Base-by-base conservation (phyloP, 2,113 vertebrate species). In the Tupaia tana region DNA sequence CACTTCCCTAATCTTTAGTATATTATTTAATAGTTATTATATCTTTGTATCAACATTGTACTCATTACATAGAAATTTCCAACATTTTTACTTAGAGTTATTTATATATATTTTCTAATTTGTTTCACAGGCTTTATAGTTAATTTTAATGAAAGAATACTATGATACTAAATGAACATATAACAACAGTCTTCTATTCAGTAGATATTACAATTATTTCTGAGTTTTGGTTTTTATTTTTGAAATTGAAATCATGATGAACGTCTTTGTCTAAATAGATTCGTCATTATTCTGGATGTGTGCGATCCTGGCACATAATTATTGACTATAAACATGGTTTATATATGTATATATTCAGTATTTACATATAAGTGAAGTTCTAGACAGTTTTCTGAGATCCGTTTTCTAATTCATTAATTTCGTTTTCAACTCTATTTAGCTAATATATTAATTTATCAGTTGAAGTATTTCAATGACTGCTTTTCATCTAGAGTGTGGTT, bases 121-220 rank as follows among this genome's bases (percentile, higher is more conserved):
- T 88, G 59, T 20, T 74, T 77, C 29, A 58, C n/a, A 91, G 43
- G 59, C 13, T 80, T 94, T 22, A 31, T 31, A 52, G 22, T 78
- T 85, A 81, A 67, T 84, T 95, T 88, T 80, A 94, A 93, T 69
- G 25, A 73, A 79, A 73, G 3, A 27, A n/a, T 87, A 61, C 19
- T 74, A 27, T 80, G 70, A 15, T 6, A 73, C 59, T 87, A 67
- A 90, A n/a, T 88, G 56, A 71, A 71, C 59, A 59, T 80, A 12
- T 75, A 90, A 61, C 14, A 61, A 52, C 20, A 79, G n/a, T 80
- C 59, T 71, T 13, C 66, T 75, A 34, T 88, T 88, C 29, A 74
- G 22, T 64, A 14, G 58, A 79, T 7, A 34, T 56, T 85, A 77
- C 69, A 27, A 69, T 90, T 89, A 73, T 52, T 86, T 90, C 31